A percentile compares a stretch with the other conserved stretches of the same genome.
phyloP scores from a whole-genome alignment of 2,888 invertebrate species.

The Tetrapedia diversipes region DNA sequence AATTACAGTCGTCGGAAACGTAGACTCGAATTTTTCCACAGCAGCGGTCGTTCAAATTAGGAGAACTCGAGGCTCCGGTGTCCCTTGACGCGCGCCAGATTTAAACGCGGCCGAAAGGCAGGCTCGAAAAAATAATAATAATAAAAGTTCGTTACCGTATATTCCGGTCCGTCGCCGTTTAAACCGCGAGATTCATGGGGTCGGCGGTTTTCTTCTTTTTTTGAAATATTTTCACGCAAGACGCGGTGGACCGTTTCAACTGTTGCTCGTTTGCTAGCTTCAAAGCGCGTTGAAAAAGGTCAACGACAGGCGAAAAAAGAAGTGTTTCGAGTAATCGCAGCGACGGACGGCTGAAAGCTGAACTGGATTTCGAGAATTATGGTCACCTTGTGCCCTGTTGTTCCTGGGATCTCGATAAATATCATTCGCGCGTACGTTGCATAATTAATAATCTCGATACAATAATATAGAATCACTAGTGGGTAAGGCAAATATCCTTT shows the following conservation, averaged over 20 bases:
- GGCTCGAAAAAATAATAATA: no score
- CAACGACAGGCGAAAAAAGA: no score
- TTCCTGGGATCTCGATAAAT: no score
- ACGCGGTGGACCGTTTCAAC: not conserved
- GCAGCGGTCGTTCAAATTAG: constrained; percentile 5
- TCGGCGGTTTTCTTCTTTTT: not conserved
- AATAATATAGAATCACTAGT: no score
- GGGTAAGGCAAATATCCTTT: no score
- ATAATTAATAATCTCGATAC: no score
- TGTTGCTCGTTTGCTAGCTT: not conserved
- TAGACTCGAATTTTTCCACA: constrained; percentile 10
- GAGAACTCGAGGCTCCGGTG: not conserved
- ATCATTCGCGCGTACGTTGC: no score
- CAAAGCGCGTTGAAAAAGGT: not conserved
- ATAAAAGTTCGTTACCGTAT: constrained; percentile 22
- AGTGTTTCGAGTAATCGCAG: no score
- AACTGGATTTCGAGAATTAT: no score
- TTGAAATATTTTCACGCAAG: not conserved
- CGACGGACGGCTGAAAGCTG: no score
- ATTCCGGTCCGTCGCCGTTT: constrained; percentile 10
- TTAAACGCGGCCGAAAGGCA: constrained; percentile 13
- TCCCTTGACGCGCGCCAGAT: constrained; percentile 9
- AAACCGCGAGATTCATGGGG: not conserved
- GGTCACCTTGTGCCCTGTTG: no score
- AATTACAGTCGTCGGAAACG: constrained; percentile 12